Conservation (phyloP, 2,113 vertebrate species). For the Fregata magnificens region DNA sequence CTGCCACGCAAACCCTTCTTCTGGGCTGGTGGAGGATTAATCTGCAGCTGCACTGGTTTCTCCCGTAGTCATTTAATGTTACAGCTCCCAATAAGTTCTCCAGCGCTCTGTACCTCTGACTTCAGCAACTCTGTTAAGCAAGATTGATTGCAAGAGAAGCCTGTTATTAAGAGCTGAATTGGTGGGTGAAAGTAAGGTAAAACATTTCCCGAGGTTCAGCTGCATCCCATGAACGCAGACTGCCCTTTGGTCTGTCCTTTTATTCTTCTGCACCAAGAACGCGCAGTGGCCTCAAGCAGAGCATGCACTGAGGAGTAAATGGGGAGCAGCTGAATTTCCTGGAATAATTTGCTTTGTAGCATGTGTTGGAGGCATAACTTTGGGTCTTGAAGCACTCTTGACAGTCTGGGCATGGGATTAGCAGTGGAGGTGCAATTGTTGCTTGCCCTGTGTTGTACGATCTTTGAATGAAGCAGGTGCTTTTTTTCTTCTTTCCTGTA, state of each 20-base stretch:
- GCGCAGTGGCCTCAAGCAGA: rapidly evolving
- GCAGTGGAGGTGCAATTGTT: background rate
- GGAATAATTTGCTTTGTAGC: background rate
- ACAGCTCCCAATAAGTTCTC: background rate
- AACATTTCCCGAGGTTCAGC: background rate
- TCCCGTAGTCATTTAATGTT: background rate
- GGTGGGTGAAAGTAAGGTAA: background rate
- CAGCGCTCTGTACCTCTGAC: background rate
- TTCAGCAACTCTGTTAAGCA: background rate
- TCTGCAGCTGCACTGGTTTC: background rate
- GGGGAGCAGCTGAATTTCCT: background rate
- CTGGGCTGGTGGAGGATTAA: background rate
- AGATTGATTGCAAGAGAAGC: background rate
- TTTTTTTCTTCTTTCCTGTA: background rate
- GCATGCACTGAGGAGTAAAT: background rate
- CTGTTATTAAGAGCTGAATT: background rate
- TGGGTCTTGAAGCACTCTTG: background rate
- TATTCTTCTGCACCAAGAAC: background rate
- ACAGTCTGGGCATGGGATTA: background rate
- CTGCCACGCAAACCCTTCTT: background rate
- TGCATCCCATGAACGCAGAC: rapidly evolving
- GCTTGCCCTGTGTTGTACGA: background rate
- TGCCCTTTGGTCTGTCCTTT: background rate
- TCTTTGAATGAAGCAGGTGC: background rate
- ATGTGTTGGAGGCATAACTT: background rate